These are phyloP conservation scores for Pissodes strobi DNA, from an alignment of 1,140 invertebrate species.

Conservation along the genomic window DNA sequence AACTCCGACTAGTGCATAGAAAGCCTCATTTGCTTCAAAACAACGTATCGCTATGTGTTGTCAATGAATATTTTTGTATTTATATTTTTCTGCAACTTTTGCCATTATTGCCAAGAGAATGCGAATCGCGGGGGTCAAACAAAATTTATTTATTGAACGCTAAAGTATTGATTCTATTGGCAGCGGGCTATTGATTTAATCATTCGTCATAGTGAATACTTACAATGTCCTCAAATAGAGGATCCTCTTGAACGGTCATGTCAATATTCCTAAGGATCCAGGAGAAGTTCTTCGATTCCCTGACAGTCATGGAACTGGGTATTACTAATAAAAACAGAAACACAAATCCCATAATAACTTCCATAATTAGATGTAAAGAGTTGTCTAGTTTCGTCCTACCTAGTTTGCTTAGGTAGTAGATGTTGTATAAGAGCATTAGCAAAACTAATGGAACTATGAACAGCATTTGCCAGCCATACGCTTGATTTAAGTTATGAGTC, in stretches of 20 bases:
- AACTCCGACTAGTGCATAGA: too few species aligned
- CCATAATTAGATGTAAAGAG: background rate
- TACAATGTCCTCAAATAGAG: slow-evolving; percentile 8
- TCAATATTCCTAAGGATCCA: slow-evolving; percentile 8
- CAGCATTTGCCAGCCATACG: slow-evolving; percentile 11
- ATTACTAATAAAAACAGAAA: slow-evolving; percentile 7
- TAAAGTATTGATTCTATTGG: too few species aligned
- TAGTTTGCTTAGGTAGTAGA: background rate
- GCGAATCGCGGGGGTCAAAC: too few species aligned
- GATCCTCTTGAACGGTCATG: background rate
- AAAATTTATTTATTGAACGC: too few species aligned
- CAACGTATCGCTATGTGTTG: too few species aligned
- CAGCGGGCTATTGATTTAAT: too few species aligned
- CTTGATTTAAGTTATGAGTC: background rate
- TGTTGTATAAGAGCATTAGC: slow-evolving; percentile 5
- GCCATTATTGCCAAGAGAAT: too few species aligned
- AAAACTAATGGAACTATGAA: background rate
- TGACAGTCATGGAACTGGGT: slow-evolving; percentile 1
- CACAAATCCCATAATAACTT: background rate
- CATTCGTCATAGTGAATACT: too few species aligned
- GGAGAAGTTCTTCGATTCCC: background rate
- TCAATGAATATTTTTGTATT: too few species aligned
- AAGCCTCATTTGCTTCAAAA: too few species aligned
- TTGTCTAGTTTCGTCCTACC: background rate
- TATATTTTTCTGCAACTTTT: too few species aligned